phyloP scores from a whole-genome alignment of 2,888 invertebrate species.

The Cheiracanthium punctorium region DNA sequence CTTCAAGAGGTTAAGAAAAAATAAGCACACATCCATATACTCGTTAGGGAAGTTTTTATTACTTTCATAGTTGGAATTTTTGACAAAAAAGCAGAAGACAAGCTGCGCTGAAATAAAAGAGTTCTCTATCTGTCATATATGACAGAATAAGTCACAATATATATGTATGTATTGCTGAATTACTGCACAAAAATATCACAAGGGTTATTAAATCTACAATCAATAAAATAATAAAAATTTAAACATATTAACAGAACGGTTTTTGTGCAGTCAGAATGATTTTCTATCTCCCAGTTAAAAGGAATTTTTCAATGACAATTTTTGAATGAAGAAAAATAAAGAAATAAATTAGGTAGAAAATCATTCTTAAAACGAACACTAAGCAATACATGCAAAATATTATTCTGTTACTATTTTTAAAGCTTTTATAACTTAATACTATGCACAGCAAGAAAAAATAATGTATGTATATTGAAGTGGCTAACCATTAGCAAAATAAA shows the following conservation, averaged over 20 bases:
- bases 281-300: conserved; percentile 20
- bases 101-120: conserved; percentile 42
- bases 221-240: conserved; percentile 26
- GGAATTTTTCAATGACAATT: background rate
- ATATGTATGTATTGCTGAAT: conserved; percentile 19
- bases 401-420: background rate
- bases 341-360: conserved; percentile 40
- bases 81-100: conserved; percentile 14
- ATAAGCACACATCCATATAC: too few relatives aligned
- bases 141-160: background rate
- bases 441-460: conserved; percentile 6
- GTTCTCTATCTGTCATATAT: background rate
- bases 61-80: conserved; percentile 14
- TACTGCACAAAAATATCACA: conserved; percentile 55
- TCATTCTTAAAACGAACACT: conserved; percentile 19
- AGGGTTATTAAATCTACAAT: conserved; percentile 14
- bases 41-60: too few relatives aligned
- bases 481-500: conserved; percentile 19
- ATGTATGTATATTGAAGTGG: conserved; percentile 60
- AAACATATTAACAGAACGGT: conserved; percentile 27
- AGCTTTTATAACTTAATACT: background rate
- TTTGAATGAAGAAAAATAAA: background rate
- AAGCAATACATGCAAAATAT: conserved; percentile 27
- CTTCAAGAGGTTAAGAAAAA: too few relatives aligned
- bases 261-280: conserved; percentile 40